These are phyloP conservation scores for Tetragonisca angustula DNA, from an alignment of 2,888 invertebrate genomes.

Conservation along the genomic window DNA sequence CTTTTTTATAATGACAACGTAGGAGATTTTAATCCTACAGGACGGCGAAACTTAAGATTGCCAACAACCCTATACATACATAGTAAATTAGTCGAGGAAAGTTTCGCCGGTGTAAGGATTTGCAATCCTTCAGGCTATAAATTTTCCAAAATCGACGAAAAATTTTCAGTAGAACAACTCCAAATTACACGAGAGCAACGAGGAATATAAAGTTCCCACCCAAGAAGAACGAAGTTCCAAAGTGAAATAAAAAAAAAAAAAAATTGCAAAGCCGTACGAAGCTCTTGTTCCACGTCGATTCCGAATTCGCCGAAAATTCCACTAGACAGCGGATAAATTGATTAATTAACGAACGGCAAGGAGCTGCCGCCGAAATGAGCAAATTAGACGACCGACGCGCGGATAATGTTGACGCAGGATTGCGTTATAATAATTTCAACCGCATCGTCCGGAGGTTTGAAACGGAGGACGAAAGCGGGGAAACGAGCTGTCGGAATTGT, in stretches of 20 bases:
- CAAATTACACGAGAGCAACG: too few relatives aligned
- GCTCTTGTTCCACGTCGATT: too few relatives aligned
- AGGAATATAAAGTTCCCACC: too few relatives aligned
- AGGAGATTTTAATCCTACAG: not conserved
- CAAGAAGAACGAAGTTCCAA: too few relatives aligned
- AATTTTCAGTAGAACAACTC: not conserved
- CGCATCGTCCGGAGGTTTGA: not conserved
- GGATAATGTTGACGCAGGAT: not conserved
- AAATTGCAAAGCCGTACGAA: too few relatives aligned
- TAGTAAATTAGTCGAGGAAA: too few relatives aligned
- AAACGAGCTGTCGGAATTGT: conserved; percentile 4
- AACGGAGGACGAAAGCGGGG: not conserved
- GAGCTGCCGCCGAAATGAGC: not conserved
- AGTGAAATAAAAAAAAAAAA: too few relatives aligned
- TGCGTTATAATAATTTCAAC: conserved; percentile 7
- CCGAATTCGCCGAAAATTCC: too few relatives aligned
- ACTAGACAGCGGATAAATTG: not conserved
- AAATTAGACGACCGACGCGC: not conserved
- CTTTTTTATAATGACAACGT: too few relatives aligned
- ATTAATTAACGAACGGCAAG: not conserved
- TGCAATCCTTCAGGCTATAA: not conserved
- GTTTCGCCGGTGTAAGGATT: too few relatives aligned
- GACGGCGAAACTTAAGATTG: too few relatives aligned
- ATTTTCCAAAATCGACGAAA: not conserved
- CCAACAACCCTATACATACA: too few relatives aligned